A percentile compares a stretch with the other conserved stretches of the same genome.
phyloP scores from a whole-genome alignment of 1,140 invertebrate species.

The Manduca sexta region DNA sequence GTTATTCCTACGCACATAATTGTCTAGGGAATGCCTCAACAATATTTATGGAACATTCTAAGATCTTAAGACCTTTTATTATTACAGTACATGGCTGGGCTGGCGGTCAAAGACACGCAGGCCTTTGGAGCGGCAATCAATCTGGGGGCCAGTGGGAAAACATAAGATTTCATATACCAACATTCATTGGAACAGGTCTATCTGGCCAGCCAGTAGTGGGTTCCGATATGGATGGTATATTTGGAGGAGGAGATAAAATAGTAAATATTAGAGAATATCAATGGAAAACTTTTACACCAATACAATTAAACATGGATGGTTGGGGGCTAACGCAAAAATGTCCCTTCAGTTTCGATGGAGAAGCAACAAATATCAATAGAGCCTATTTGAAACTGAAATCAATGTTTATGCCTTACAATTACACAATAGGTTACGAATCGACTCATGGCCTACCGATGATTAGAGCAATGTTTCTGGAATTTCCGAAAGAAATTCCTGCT shows the following conservation, averaged over 20 bases:
- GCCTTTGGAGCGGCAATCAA: constrained; percentile 90
- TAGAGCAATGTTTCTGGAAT: constrained; percentile 62
- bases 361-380: constrained; percentile 48
- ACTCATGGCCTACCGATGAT: constrained; percentile 53
- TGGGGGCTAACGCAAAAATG: constrained; percentile 53
- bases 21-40: constrained; percentile 47
- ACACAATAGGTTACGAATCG: constrained; percentile 50
- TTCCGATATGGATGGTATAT: constrained; percentile 65
- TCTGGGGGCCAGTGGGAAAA: constrained; percentile 89
- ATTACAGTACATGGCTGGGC: constrained; percentile 72
- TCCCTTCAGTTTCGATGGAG: constrained; percentile 52
- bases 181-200: constrained; percentile 77
- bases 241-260: constrained; percentile 35
- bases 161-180: constrained; percentile 83
- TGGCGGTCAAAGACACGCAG: constrained; percentile 83
- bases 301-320: constrained; percentile 66
- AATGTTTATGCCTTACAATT: constrained; percentile 61
- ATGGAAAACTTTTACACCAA: constrained; percentile 61
- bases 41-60: constrained; percentile 38
- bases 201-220: constrained; percentile 55
- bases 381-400: constrained; percentile 63
- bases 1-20: constrained; percentile 54
- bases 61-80: constrained; percentile 39
- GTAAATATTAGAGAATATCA: constrained; percentile 59
- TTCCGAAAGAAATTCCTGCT: constrained; percentile 33